Base-by-base conservation (phyloP, 2,113 vertebrate species). In the Vidua chalybeata region DNA sequence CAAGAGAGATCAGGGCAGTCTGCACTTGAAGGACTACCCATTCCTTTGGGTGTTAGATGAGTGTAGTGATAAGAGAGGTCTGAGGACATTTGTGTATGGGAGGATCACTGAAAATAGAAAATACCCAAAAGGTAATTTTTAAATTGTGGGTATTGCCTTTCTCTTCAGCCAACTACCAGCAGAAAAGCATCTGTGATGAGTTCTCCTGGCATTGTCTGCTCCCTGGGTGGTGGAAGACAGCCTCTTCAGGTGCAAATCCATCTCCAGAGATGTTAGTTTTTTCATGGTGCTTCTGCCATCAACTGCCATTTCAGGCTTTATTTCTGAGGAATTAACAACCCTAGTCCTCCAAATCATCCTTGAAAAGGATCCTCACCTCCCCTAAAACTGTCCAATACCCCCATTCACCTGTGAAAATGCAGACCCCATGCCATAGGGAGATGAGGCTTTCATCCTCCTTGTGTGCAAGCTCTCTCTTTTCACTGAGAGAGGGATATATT, bases 371-470 rank as follows among this genome's bases (percentile, higher is more conserved):
- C 37, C 35, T 37, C n/a, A 41, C 28, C 20, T 46, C 20, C 33
- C 11, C 21, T 69, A 30, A 45, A 52, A 20, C 43, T 58, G 18
- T 43, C 59, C 67, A 68, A 2, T 68, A 54, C 33, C 37, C 33
- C 33, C 4, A 3, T 26, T 77, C 39, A n/a, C 24, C 58, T 30
- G 30, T 19, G 62, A 48, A 63, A 48, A 51, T 7, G 18, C 41
- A 46, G 68, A 30, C 13, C 41, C 68, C 0, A 0, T 46, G 51
- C 39, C 1, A 1, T 0, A 46, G 27, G 12, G 21, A 49, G 31
- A 7, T 51, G 14, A 11, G 22, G 19, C 39, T 59, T 64, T 45
- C 30, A 39, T 46, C 33, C 31, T 61, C 56, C 73, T 72, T 49
- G 18, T 64, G 59, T 84, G 30, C 56, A 74, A 54, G 30, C 48